Conservation (phyloP, 2,888 invertebrate species). For the Leucoptera coffeella region DNA sequence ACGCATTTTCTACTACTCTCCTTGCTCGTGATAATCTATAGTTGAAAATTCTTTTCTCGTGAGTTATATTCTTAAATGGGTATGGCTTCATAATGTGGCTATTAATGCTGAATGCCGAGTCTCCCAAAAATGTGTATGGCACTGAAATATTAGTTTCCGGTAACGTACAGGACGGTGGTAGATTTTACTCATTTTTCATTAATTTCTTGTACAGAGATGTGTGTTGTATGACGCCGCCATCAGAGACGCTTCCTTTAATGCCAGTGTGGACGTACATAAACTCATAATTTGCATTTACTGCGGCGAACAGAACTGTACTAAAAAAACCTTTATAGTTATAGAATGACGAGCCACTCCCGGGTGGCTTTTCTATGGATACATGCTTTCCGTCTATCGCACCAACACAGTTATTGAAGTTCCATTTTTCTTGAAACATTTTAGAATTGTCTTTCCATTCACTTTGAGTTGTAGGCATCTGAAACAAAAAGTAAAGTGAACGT, state of each 20-base stretch:
- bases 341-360: neutral
- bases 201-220: constrained; percentile 7
- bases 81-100: constrained; percentile 7
- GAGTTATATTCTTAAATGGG: constrained; percentile 6
- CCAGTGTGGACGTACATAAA: constrained; percentile 10
- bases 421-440: constrained; percentile 6
- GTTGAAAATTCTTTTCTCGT: constrained; percentile 2
- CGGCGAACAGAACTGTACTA: constrained; percentile 5
- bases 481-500: constrained; percentile 2
- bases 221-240: constrained; percentile 9
- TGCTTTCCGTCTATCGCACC: constrained; percentile 3
- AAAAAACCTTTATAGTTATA: constrained; percentile 1
- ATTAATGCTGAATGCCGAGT: constrained; percentile 6
- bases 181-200: constrained; percentile 6
- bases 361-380: constrained; percentile 1
- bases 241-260: constrained; percentile 10
- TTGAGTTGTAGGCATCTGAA: constrained; percentile 7
- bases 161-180: constrained; percentile 6
- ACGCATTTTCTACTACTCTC: constrained; percentile 3
- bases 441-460: constrained; percentile 7
- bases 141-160: constrained; percentile 6
- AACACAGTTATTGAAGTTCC: constrained; percentile 1
- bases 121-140: constrained; percentile 6
- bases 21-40: constrained; percentile 3
- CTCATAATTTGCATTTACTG: constrained; percentile 10